phyloP scores from a whole-genome alignment of 2,797 vertebrate genomes.

The Cuculus canorus region DNA sequence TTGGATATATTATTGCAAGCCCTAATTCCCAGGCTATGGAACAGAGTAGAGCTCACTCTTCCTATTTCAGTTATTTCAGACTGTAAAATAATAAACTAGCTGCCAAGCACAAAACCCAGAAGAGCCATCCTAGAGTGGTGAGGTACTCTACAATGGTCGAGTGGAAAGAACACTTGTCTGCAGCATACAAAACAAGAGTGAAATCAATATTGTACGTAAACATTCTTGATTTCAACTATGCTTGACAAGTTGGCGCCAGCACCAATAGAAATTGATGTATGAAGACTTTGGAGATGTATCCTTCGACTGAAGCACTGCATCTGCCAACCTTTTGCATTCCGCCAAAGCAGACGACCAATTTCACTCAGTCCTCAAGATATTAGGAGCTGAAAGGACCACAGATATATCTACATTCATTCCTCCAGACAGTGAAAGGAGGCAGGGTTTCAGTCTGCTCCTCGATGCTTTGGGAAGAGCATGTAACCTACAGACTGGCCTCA shows the following conservation, averaged over 20 bases:
- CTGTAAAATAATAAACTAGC: neutral
- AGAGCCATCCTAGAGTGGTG: neutral
- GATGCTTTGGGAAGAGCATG: neutral
- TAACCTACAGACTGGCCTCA: neutral
- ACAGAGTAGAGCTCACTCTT: neutral
- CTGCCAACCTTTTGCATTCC: neutral
- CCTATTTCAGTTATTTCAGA: neutral
- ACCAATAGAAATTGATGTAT: neutral
- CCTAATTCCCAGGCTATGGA: neutral
- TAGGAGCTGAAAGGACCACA: neutral
- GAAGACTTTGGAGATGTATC: neutral
- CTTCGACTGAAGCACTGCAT: neutral
- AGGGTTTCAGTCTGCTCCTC: neutral
- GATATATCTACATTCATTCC: neutral
- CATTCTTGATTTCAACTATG: neutral
- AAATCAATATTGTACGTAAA: neutral
- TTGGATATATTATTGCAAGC: neutral
- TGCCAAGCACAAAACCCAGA: neutral
- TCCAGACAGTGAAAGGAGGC: neutral
- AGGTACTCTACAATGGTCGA: neutral
- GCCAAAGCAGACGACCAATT: neutral
- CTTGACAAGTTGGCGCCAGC: neutral
- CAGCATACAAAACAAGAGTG: neutral
- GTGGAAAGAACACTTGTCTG: neutral
- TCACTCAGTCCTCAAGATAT: neutral